Conservation (phyloP, 2,797 vertebrate genomes). For the Sciaenops ocellatus region DNA sequence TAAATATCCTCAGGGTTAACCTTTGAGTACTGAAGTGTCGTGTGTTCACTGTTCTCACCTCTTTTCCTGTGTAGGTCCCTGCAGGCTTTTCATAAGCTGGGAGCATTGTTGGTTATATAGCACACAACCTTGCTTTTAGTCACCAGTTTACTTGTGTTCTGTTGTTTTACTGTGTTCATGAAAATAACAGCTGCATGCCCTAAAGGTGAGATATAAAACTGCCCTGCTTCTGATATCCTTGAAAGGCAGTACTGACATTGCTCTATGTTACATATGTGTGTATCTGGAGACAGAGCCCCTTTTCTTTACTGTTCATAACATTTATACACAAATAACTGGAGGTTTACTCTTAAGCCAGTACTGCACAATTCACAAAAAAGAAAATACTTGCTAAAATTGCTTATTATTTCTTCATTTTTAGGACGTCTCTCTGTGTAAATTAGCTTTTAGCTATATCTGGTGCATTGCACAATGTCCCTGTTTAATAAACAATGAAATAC, state of each 20-base stretch:
- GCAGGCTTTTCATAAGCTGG: slow-evolving; percentile 22
- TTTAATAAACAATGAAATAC: neutral
- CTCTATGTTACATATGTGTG: neutral
- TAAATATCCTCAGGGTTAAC: slow-evolving; percentile 51
- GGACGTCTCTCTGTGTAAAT: neutral
- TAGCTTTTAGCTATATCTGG: neutral
- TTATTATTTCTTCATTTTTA: neutral
- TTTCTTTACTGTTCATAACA: neutral
- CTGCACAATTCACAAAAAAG: neutral
- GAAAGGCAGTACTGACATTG: slow-evolving; percentile 16
- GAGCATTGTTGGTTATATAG: slow-evolving; percentile 19
- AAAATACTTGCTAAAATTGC: neutral
- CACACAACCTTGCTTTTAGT: slow-evolving; percentile 28
- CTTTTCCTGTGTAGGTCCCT: slow-evolving; percentile 26
- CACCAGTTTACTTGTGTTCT: slow-evolving; percentile 21
- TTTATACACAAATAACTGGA: neutral
- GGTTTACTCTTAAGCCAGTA: neutral
- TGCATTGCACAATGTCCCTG: neutral
- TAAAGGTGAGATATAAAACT: slow-evolving; percentile 24
- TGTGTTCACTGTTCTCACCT: slow-evolving; percentile 25
- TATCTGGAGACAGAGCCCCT: neutral
- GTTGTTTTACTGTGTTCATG: slow-evolving; percentile 37
- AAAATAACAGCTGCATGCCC: slow-evolving; percentile 34
- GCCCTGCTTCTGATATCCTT: slow-evolving; percentile 33
- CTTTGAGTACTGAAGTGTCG: slow-evolving; percentile 31